Evolutionary conservation across 2,888 invertebrate genomes (phyloP).

Genomic region (Arrhopalites spinosus): DNA sequence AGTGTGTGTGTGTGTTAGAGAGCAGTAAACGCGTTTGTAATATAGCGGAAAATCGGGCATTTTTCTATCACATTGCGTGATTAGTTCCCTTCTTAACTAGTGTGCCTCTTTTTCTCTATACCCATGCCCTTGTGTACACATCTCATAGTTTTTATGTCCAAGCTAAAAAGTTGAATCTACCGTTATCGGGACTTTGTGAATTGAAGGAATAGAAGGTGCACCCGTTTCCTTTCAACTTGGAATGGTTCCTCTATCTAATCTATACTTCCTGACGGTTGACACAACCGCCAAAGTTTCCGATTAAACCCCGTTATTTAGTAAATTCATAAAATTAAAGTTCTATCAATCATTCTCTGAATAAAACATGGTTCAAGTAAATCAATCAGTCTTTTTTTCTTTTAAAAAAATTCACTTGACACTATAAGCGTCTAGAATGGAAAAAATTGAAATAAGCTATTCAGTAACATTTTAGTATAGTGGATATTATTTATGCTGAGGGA

Average conservation of each 20-base stretch:
- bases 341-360: slow-evolving; percentile 8
- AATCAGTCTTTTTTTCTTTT: background rate
- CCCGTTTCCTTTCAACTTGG: slow-evolving; percentile 27
- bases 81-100: slow-evolving; percentile 22
- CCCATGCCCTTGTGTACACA: background rate
- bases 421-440: no score
- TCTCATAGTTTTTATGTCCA: background rate
- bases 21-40: slow-evolving; percentile 28
- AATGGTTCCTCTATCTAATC: slow-evolving; percentile 31
- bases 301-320: slow-evolving; percentile 17
- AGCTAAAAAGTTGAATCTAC: background rate
- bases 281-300: background rate
- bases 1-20: slow-evolving; percentile 8
- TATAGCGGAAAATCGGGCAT: slow-evolving; percentile 31
- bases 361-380: no score
- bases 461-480: no score
- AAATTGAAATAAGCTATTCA: no score
- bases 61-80: slow-evolving; percentile 30
- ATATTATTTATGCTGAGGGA: no score
- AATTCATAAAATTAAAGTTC: slow-evolving; percentile 21
- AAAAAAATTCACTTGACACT: no score
- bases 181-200: slow-evolving; percentile 20
- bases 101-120: background rate
- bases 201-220: slow-evolving; percentile 4
- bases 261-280: slow-evolving; percentile 30